These are phyloP conservation scores for Macrotus californicus DNA, from an alignment of 2,113 vertebrate genomes.

Conservation along the genomic window DNA sequence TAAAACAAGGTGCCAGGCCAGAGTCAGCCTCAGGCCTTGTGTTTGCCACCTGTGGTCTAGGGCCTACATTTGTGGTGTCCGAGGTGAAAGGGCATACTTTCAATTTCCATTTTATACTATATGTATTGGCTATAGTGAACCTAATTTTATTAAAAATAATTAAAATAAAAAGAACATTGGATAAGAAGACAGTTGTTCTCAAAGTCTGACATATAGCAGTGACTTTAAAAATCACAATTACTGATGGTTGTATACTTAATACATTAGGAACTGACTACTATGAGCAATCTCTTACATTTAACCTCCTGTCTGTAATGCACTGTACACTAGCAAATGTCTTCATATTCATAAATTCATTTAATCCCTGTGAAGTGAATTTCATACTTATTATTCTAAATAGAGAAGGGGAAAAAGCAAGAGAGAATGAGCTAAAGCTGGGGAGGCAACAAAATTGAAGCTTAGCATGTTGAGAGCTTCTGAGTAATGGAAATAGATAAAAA, in stretches of 20 bases:
- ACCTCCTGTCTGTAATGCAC: background rate
- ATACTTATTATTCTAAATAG: background rate
- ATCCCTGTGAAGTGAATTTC: background rate
- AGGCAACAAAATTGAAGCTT: background rate
- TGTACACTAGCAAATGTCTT: background rate
- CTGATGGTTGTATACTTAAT: background rate
- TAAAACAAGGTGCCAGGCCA: no score
- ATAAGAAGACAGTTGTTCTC: background rate
- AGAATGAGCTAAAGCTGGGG: background rate
- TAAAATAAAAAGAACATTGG: background rate
- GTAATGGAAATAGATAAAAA: background rate
- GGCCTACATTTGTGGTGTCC: background rate
- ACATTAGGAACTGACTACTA: background rate
- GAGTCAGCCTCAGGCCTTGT: no score
- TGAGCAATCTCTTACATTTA: background rate
- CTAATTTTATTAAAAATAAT: conserved; percentile 1
- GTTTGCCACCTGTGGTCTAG: background rate
- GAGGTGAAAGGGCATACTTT: background rate
- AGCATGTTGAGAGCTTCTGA: background rate
- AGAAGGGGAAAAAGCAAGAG: background rate
- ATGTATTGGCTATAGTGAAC: background rate
- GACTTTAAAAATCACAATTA: background rate
- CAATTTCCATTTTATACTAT: background rate
- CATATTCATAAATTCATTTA: background rate
- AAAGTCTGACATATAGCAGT: background rate